Percentiles rank a stretch among this genome's conserved stretches.
phyloP scores from a whole-genome alignment of 2,888 invertebrate species.

The Ennomos erosarius region DNA sequence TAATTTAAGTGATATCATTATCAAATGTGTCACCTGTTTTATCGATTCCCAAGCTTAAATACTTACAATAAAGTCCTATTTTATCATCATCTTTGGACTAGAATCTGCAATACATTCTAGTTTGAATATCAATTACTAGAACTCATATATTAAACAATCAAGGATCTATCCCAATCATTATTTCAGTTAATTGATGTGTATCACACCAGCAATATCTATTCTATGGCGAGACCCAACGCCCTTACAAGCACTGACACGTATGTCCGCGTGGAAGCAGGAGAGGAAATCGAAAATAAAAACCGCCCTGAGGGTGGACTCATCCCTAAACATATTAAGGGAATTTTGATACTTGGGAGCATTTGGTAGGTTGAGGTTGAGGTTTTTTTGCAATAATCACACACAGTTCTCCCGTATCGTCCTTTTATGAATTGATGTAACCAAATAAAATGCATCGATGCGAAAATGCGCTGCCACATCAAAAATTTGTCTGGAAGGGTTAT shows the following conservation, averaged over 20 bases:
- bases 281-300: conserved; percentile 81
- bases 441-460: conserved; percentile 21
- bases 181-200: conserved; percentile 3
- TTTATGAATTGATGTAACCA: conserved; percentile 8
- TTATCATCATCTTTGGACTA: no score
- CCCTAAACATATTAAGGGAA: conserved; percentile 79
- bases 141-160: no score
- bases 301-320: conserved; percentile 66
- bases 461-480: conserved; percentile 1
- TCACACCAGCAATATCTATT: conserved; percentile 26
- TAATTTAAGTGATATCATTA: no score
- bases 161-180: no score
- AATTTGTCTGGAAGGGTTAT: not conserved
- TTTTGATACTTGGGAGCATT: conserved; percentile 68
- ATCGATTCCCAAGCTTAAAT: no score
- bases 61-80: no score
- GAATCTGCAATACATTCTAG: no score
- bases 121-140: no score
- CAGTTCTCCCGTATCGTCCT: conserved; percentile 21
- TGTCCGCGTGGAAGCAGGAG: conserved; percentile 68
- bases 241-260: conserved; percentile 64
- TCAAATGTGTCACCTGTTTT: no score
- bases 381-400: conserved; percentile 71
- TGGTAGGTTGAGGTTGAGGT: conserved; percentile 65
- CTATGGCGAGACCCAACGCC: conserved; percentile 55